Evolutionary conservation across 2,888 invertebrate genomes (phyloP).

Genomic region (Diachrysia chrysitis): DNA sequence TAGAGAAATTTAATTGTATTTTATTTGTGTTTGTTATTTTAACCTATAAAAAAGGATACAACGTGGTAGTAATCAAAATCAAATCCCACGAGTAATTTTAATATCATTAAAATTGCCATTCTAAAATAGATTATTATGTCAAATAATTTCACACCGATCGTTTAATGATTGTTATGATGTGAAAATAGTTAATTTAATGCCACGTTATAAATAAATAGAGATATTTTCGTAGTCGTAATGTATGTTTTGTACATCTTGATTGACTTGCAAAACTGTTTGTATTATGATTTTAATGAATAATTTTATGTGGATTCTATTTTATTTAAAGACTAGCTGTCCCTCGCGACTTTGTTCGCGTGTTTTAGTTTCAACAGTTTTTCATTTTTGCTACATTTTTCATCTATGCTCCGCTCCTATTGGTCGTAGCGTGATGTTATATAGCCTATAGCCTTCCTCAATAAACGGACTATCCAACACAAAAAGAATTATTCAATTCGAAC

Average conservation of each 20-base stretch:
- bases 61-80: not conserved
- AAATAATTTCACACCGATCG: conserved; percentile 41
- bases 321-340: no score
- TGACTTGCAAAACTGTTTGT: not conserved
- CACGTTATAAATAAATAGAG: conserved; percentile 30
- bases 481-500: no score
- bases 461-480: no score
- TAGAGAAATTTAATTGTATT: no score
- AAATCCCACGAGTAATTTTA: conserved; percentile 7
- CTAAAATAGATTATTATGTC: conserved; percentile 31
- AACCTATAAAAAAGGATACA: no score
- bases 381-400: no score
- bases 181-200: conserved; percentile 53
- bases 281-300: not conserved
- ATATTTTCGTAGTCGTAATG: conserved; percentile 16
- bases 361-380: no score
- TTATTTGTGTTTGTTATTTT: no score
- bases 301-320: not conserved
- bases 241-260: conserved; percentile 5
- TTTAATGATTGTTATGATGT: conserved; percentile 33
- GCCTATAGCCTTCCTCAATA: no score
- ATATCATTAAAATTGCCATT: not conserved
- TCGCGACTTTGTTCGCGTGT: no score
- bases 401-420: no score
- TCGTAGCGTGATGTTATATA: no score